These are phyloP conservation scores for Protonemura montana DNA, from an alignment of 2,888 invertebrate genomes.

Conservation along the genomic window DNA sequence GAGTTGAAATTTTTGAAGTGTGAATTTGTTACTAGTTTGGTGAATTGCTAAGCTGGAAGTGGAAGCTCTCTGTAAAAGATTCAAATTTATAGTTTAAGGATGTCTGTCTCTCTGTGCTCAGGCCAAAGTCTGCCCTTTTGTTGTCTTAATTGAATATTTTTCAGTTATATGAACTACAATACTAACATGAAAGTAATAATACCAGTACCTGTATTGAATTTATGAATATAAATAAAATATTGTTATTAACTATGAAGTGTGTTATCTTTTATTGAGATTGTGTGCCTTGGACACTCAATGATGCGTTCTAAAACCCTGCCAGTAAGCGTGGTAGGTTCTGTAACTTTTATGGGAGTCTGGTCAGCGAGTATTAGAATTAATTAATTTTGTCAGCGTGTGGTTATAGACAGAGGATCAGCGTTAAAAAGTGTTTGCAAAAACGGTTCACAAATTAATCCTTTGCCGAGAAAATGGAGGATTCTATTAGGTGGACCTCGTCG, in stretches of 20 bases:
- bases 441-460: too few relatives aligned
- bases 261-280: neutral
- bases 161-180: slow-evolving; percentile 7
- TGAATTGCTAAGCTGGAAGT: neutral
- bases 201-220: slow-evolving; percentile 50
- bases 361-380: too few relatives aligned
- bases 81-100: neutral
- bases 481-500: too few relatives aligned
- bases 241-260: slow-evolving; percentile 46
- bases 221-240: slow-evolving; percentile 49
- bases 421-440: too few relatives aligned
- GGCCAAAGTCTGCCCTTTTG: slow-evolving; percentile 8
- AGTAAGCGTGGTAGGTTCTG: too few relatives aligned
- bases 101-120: neutral
- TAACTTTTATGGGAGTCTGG: too few relatives aligned
- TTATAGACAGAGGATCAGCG: too few relatives aligned
- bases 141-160: neutral
- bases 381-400: too few relatives aligned
- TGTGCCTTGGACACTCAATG: too few relatives aligned
- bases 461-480: too few relatives aligned
- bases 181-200: neutral
- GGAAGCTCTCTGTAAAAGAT: neutral
- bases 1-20: neutral
- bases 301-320: too few relatives aligned
- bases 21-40: slow-evolving; percentile 1